Conservation (phyloP, 1,140 invertebrate genomes). For the Triops cancriformis region DNA sequence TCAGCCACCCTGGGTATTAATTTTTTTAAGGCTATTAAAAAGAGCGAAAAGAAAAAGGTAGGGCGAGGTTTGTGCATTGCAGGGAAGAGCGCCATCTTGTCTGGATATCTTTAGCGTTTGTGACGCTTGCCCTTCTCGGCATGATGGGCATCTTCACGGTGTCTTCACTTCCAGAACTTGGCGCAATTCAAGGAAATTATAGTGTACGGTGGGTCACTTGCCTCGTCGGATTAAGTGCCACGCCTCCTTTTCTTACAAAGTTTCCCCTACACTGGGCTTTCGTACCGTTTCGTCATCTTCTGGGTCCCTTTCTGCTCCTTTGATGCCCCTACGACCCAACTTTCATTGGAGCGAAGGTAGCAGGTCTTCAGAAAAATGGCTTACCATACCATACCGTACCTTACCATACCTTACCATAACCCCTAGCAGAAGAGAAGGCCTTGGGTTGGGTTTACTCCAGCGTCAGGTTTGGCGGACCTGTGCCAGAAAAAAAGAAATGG, state of each 20-base stretch:
- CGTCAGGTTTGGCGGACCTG: too few relatives aligned
- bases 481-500: too few relatives aligned
- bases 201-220: not conserved
- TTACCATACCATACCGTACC: too few relatives aligned
- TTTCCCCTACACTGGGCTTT: not conserved
- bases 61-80: not conserved
- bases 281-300: not conserved
- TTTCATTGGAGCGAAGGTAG: too few relatives aligned
- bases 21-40: too few relatives aligned
- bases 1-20: too few relatives aligned
- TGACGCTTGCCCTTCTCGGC: not conserved
- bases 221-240: not conserved
- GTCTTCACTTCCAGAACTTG: not conserved
- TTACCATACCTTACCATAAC: too few relatives aligned
- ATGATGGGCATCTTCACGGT: not conserved
- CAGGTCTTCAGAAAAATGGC: too few relatives aligned
- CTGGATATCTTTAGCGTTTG: not conserved
- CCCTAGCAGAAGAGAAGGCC: too few relatives aligned
- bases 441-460: too few relatives aligned
- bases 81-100: not conserved
- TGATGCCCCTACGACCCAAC: too few relatives aligned
- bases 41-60: not conserved
- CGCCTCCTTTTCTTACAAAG: not conserved
- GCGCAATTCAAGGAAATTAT: not conserved
- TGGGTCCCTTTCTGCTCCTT: not conserved